These are phyloP conservation scores for Anagyrus pseudococci DNA, from an alignment of 2,888 invertebrate genomes.

Conservation along the genomic window DNA sequence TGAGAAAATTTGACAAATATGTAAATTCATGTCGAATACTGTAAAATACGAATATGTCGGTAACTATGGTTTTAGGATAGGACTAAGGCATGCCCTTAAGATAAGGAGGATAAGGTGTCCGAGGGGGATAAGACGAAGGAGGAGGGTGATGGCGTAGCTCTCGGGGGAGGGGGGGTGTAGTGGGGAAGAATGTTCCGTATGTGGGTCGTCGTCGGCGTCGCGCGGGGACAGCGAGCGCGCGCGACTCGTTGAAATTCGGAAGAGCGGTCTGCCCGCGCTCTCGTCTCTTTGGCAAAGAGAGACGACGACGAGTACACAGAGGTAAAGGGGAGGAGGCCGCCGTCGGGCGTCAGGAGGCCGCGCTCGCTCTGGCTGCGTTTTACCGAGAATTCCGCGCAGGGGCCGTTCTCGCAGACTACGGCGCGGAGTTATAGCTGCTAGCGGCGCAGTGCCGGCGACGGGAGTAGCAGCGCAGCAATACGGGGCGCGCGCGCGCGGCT, in stretches of 20 bases:
- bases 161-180: background rate
- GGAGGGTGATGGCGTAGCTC: background rate
- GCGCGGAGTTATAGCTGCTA: no score
- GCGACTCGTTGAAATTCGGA: slow-evolving; percentile 27
- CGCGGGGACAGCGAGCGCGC: background rate
- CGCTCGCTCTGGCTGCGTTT: no score
- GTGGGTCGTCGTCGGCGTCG: background rate
- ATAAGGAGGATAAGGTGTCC: no score
- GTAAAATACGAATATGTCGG: no score
- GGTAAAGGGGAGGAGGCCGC: slow-evolving; percentile 20
- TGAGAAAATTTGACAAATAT: no score
- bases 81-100: no score
- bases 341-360: background rate
- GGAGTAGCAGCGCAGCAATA: no score
- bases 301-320: slow-evolving; percentile 5
- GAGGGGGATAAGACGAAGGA: background rate
- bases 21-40: no score
- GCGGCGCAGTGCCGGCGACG: background rate
- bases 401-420: no score
- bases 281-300: background rate
- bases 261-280: slow-evolving; percentile 7
- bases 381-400: background rate
- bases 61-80: no score
- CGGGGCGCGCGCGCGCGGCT: no score
- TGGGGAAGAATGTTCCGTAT: background rate